phyloP scores from a whole-genome alignment of 30 jellyfish, hydroid and myxozoan genomes.

The Sanderia malayensis region DNA sequence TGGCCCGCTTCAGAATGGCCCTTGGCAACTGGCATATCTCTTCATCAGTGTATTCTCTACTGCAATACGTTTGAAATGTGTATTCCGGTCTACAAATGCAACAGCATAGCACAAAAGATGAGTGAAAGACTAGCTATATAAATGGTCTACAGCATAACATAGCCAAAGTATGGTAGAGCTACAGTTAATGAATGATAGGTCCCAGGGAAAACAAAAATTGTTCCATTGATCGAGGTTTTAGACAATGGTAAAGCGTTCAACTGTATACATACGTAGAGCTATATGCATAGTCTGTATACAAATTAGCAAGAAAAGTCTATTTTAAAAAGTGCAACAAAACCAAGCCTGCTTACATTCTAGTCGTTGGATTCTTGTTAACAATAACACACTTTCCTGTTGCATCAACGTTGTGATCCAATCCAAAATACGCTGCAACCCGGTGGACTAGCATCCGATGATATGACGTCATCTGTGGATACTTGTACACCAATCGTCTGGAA shows the following conservation, averaged over 20 bases:
- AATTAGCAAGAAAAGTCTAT: neutral
- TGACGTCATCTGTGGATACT: constrained; percentile 89
- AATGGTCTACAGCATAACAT: too few relatives aligned
- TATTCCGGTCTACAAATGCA: constrained; percentile 80
- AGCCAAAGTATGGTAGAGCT: too few relatives aligned
- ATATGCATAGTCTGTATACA: too few relatives aligned
- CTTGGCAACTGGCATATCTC: constrained; percentile 77
- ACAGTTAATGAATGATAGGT: too few relatives aligned
- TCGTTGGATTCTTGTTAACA: constrained; percentile 72
- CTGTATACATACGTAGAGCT: too few relatives aligned
- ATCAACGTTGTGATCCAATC: constrained; percentile 91
- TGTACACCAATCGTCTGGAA: constrained; percentile 54
- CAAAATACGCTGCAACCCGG: constrained; percentile 98
- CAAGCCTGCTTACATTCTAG: constrained; percentile 69
- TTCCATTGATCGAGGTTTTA: too few relatives aligned
- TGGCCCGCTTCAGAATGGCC: constrained; percentile 78
- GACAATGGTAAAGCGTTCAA: too few relatives aligned
- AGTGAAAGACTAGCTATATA: too few relatives aligned
- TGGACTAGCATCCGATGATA: constrained; percentile 96
- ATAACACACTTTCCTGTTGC: constrained; percentile 88
- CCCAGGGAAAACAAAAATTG: too few relatives aligned
- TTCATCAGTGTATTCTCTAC: constrained; percentile 94
- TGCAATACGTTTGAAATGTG: constrained; percentile 85
- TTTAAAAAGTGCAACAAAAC: neutral
- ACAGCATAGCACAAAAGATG: too few relatives aligned